Conservation (phyloP, 2,888 invertebrate genomes). For the Tanytarsus gracilentus region DNA sequence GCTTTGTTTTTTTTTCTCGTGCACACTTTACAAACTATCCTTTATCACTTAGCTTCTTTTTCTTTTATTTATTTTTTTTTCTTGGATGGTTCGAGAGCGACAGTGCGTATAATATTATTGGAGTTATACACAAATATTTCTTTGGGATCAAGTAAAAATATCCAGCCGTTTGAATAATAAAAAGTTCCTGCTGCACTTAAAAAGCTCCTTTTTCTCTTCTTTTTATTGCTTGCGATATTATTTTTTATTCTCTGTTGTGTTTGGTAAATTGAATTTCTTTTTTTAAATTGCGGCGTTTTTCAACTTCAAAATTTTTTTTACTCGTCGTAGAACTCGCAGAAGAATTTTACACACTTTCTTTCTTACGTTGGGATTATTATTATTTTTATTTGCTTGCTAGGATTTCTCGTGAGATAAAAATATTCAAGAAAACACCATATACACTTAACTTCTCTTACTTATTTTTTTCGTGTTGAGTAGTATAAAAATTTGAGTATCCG, state of each 20-base stretch:
- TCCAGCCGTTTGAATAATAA: background rate
- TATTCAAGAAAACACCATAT: too few relatives aligned
- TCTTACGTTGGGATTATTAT: constrained; percentile 1
- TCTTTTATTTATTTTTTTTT: background rate
- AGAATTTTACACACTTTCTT: background rate
- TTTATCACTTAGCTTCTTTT: background rate
- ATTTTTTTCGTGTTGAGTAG: too few relatives aligned
- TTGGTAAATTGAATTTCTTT: constrained; percentile 26
- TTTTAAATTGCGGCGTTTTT: constrained; percentile 14
- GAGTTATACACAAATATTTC: background rate
- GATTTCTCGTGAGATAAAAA: too few relatives aligned
- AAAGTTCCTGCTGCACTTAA: constrained; percentile 12
- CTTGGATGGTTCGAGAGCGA: background rate
- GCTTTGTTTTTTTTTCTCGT: background rate
- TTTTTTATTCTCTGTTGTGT: too few relatives aligned
- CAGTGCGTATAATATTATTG: too few relatives aligned
- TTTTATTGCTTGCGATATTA: constrained; percentile 20
- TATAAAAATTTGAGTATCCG: too few relatives aligned
- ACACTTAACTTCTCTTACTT: too few relatives aligned
- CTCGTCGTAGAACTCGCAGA: background rate
- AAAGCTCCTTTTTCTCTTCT: background rate
- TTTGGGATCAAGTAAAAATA: constrained; percentile 2
- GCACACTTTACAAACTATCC: background rate
- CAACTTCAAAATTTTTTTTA: constrained; percentile 12
- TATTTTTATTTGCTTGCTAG: too few relatives aligned